Percentiles rank a stretch among this genome's conserved stretches.
Conservation (phyloP, 2,888 invertebrate species). For the Ametastegia equiseti region DNA sequence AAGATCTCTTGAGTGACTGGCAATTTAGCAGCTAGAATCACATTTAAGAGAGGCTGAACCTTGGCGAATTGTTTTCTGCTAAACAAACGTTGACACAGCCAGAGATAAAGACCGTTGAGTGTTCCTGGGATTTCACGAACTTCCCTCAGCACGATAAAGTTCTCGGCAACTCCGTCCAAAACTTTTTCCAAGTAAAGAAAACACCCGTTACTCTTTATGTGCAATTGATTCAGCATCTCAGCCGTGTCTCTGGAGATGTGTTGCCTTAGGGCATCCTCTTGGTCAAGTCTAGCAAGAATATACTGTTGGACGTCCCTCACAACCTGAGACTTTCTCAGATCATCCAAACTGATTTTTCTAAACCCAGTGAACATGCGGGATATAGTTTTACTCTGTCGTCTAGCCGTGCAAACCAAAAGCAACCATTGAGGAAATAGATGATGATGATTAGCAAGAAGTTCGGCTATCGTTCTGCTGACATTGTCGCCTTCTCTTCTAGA, state of each 20-base stretch:
- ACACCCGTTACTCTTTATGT: constrained; percentile 97
- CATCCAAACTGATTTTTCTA: constrained; percentile 94
- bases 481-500: constrained; percentile 72
- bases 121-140: constrained; percentile 97
- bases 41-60: constrained; percentile 89
- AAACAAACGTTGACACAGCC: constrained; percentile 96
- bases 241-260: constrained; percentile 95
- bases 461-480: constrained; percentile 84
- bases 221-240: constrained; percentile 94
- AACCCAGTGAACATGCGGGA: constrained; percentile 92
- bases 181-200: constrained; percentile 92
- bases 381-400: constrained; percentile 90
- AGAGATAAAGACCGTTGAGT: constrained; percentile 94
- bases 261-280: constrained; percentile 91
- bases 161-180: constrained; percentile 94
- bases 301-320: constrained; percentile 97
- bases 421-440: constrained; percentile 96
- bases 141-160: constrained; percentile 93
- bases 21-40: constrained; percentile 90
- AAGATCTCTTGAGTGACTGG: constrained; percentile 90
- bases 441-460: constrained; percentile 92
- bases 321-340: constrained; percentile 92
- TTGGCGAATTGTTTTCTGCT: constrained; percentile 92
- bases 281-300: constrained; percentile 92
- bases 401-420: constrained; percentile 91